Evolutionary conservation across 2,113 vertebrate genomes (phyloP).

Genomic region (Aptenodytes forsteri): DNA sequence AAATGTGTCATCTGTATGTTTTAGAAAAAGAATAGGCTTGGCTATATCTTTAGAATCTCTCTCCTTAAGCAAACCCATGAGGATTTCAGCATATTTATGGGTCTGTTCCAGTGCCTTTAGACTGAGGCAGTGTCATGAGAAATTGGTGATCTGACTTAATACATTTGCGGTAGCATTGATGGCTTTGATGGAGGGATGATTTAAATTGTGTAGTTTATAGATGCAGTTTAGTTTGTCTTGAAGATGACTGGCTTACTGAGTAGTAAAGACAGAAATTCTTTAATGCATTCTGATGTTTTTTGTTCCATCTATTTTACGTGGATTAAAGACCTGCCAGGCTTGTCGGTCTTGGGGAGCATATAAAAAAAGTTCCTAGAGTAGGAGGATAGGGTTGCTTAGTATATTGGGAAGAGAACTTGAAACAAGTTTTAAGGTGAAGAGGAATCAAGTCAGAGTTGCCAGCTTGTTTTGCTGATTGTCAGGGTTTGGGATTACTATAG

Average conservation of each 20-base stretch:
- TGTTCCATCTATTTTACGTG: neutral
- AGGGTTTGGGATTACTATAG: neutral
- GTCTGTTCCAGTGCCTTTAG: neutral
- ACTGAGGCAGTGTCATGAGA: neutral
- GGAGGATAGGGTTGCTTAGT: neutral
- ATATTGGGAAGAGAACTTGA: neutral
- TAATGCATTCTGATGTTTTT: neutral
- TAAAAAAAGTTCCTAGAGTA: neutral
- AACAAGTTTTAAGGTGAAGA: neutral
- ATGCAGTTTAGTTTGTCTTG: neutral
- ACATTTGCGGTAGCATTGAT: neutral
- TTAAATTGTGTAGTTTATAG: neutral
- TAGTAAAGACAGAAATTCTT: neutral
- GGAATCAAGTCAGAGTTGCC: neutral
- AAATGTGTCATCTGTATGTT: neutral
- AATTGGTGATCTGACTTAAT: neutral
- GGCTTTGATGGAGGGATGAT: neutral
- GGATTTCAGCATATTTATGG: neutral
- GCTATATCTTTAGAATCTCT: neutral
- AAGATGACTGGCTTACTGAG: neutral
- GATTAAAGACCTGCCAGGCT: neutral
- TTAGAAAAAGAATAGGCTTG: neutral
- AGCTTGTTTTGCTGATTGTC: neutral
- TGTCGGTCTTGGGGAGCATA: accelerated
- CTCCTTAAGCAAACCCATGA: neutral